phyloP scores from a whole-genome alignment of 2,888 invertebrate genomes.

The Drosophila parthenogenetica region DNA sequence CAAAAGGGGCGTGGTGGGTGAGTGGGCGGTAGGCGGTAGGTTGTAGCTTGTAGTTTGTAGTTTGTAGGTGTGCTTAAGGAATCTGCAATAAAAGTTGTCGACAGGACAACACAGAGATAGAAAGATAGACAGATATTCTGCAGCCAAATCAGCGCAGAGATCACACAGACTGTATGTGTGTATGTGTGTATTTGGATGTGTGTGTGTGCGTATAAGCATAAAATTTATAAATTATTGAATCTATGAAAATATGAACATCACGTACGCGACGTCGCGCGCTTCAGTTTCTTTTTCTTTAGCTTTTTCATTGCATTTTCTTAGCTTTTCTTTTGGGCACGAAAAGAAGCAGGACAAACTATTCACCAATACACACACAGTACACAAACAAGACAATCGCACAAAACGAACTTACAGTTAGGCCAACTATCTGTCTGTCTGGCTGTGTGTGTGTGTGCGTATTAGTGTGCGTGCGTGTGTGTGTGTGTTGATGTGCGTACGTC shows the following conservation, averaged over 20 bases:
- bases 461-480: not conserved
- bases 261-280: slow-evolving; percentile 60
- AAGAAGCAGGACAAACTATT: slow-evolving; percentile 48
- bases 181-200: slow-evolving; percentile 7
- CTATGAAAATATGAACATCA: slow-evolving; percentile 79
- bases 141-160: slow-evolving; percentile 71
- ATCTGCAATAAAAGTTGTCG: slow-evolving; percentile 69
- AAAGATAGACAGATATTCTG: slow-evolving; percentile 9
- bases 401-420: slow-evolving; percentile 67
- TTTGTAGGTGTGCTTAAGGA: slow-evolving; percentile 41
- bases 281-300: slow-evolving; percentile 20
- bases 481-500: slow-evolving; percentile 41
- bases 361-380: slow-evolving; percentile 22
- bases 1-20: not conserved
- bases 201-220: slow-evolving; percentile 55
- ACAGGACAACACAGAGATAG: slow-evolving; percentile 34
- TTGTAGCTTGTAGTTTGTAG: not conserved
- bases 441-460: not conserved
- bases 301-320: not conserved
- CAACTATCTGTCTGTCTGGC: slow-evolving; percentile 7
- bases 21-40: not conserved
- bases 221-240: slow-evolving; percentile 80
- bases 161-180: slow-evolving; percentile 41
- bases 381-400: slow-evolving; percentile 60
- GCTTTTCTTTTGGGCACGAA: not conserved